Evolutionary conservation across 2,888 invertebrate species (phyloP), one percentile per base, ranked within the genome.

Genomic region (Leuctra nigra): DNA sequence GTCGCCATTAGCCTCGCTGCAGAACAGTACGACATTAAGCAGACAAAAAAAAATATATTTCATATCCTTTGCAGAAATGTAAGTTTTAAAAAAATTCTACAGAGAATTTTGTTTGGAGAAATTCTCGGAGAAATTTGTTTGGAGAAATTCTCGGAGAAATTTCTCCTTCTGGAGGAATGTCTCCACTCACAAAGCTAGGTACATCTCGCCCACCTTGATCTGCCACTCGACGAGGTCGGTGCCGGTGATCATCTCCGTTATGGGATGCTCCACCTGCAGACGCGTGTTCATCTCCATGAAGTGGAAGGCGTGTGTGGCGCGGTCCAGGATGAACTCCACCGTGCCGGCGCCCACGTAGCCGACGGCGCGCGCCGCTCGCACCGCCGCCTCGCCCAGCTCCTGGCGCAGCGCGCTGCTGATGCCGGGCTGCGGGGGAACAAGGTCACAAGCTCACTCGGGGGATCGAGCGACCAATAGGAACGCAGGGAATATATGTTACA

Each of bases 251-350:
- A 96, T 96, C 76, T 99, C 99, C 0, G 96, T 92, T 58, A 99
- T 87, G 0, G 96, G 95, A 77, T 97, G 96, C 69, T 97, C 96
- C 0, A 96, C 94, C 72, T 94, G 93, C 25, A 94, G 75, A 38
- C 99, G 78, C 0, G 99, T 99, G 73, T 99, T 99, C 99, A 99
- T 99, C 78, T 99, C 99, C 99, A 99, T 99, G 70, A 99, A 99
- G 75, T 92, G 94, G 71, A 99, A 99, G 60, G 86, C 85, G 62
- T 91, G 84, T 44, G 87, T 83, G 55, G 79, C 75, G 54, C 86
- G 80, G 70, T 99, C 97, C 70, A 96, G 79, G 63, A 98, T 96
- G 70, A 99, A 99, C 72, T 98, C 98, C 0, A 99, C 97, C 0
- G 99, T 99, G 23, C 98, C 98, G 2, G 98, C 98, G 18, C 98